Evolutionary conservation across 53 echinoderm and acorn worm species (phyloP).

Genomic region (Stichopus horrens): DNA sequence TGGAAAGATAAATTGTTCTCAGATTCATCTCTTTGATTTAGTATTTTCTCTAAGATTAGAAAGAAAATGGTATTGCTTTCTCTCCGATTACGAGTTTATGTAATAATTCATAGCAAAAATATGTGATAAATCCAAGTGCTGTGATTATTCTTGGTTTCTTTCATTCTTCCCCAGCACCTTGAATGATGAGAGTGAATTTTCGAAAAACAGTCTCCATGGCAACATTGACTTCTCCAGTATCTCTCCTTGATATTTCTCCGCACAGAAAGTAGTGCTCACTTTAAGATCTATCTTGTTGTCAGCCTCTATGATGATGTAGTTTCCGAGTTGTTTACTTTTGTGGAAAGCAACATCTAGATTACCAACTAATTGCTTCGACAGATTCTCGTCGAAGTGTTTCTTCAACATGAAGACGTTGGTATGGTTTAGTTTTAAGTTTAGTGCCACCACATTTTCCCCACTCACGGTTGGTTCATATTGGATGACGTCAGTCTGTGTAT

Average conservation of each 20-base stretch:
- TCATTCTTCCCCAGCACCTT: too few species aligned
- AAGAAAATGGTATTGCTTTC: too few species aligned
- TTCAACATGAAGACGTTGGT: conserved; percentile 15
- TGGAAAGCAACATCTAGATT: conserved; percentile 19
- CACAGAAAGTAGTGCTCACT: neutral
- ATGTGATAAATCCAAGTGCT: too few species aligned
- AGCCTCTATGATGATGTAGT: conserved; percentile 2
- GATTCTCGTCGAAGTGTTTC: neutral
- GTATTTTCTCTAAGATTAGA: too few species aligned
- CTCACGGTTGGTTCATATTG: neutral
- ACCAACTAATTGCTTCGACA: neutral
- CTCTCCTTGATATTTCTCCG: conserved; percentile 13
- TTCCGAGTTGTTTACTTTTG: neutral
- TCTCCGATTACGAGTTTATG: too few species aligned
- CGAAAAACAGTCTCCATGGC: neutral
- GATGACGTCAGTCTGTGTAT: conserved; percentile 4
- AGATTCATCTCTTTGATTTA: too few species aligned
- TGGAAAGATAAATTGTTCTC: too few species aligned
- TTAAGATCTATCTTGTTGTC: neutral
- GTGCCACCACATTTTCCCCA: neutral
- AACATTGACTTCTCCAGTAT: neutral
- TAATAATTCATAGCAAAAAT: too few species aligned
- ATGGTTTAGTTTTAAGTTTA: conserved; percentile 3
- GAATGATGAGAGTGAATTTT: neutral
- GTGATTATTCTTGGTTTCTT: too few species aligned